These are phyloP conservation scores for Felis chaus DNA, from an alignment of 2,113 vertebrate species.

Conservation along the genomic window DNA sequence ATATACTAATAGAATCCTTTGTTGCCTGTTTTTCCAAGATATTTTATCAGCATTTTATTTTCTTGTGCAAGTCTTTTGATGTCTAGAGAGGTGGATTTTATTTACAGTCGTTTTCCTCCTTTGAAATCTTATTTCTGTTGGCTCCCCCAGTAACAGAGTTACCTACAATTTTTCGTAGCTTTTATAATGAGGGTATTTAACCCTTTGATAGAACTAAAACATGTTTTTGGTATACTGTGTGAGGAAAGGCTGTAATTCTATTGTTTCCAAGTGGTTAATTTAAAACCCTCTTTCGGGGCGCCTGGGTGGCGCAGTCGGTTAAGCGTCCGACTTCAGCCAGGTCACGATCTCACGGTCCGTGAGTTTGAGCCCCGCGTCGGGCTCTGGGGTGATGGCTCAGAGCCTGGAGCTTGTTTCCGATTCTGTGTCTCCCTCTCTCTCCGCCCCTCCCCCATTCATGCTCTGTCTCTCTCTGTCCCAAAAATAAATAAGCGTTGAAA, in stretches of 20 bases:
- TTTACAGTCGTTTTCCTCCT: background rate
- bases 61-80: background rate
- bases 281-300: background rate
- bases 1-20: background rate
- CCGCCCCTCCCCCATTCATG: too few species aligned
- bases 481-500: too few species aligned
- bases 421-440: too few species aligned
- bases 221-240: background rate
- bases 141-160: background rate
- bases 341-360: too few species aligned
- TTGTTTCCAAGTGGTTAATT: constrained; percentile 38
- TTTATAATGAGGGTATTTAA: background rate
- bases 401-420: too few species aligned
- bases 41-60: constrained; percentile 3
- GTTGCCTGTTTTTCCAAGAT: background rate
- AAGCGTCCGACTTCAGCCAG: too few species aligned
- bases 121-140: background rate
- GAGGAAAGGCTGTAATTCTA: background rate
- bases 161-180: background rate
- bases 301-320: too few species aligned
- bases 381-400: too few species aligned
- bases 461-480: too few species aligned
- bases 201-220: constrained; percentile 36
- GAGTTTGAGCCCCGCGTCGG: too few species aligned
- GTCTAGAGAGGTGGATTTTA: constrained; percentile 7